These are phyloP conservation scores for Oriolus oriolus DNA, from an alignment of 2,113 vertebrate genomes.

Conservation along the genomic window DNA sequence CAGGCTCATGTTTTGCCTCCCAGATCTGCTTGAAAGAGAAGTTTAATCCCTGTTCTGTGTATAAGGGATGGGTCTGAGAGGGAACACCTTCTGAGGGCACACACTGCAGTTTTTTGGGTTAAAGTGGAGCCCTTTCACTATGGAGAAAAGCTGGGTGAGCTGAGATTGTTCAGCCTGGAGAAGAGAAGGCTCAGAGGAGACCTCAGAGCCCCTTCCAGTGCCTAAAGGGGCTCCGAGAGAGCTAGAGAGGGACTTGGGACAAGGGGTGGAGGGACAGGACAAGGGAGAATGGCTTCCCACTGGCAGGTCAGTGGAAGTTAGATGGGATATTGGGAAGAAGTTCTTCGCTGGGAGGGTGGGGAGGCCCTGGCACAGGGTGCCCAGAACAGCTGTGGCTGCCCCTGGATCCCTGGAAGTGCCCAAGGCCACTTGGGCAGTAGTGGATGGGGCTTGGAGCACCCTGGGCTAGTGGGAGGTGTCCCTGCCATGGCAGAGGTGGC, in stretches of 20 bases:
- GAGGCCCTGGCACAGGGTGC: accelerated
- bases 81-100: not conserved
- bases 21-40: not conserved
- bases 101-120: not conserved
- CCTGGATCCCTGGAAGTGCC: not conserved
- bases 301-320: not conserved
- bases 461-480: not conserved
- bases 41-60: not conserved
- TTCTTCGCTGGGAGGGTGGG: accelerated
- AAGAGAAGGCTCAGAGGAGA: not conserved
- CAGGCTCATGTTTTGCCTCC: not conserved
- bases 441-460: accelerated
- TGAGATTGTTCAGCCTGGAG: not conserved
- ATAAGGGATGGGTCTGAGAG: not conserved
- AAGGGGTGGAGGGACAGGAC: not conserved
- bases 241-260: not conserved
- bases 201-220: not conserved
- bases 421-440: no score
- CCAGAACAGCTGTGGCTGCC: not conserved
- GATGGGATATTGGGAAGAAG: no score
- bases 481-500: not conserved
- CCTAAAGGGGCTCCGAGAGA: not conserved
- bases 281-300: not conserved
- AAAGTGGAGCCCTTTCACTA: not conserved
- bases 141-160: not conserved